Evolutionary conservation across 2,888 invertebrate species (phyloP), one percentile per base, ranked within the genome.

Genomic region (Dolichomitus sp.): DNA sequence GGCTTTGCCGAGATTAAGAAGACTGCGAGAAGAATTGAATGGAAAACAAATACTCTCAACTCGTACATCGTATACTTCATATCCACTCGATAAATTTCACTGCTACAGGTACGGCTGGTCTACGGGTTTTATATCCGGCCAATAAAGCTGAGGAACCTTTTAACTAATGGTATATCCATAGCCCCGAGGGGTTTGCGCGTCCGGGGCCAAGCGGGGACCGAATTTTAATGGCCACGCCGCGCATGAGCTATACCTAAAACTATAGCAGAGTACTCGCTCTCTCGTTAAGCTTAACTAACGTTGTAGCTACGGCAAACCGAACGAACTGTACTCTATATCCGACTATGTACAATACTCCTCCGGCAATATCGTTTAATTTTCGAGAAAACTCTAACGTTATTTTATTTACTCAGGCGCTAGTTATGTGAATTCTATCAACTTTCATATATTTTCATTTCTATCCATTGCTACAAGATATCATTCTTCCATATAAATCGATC

Each of bases 61-160:
- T 37, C 73, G 50, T 50, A 50, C 50, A 73, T 48, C 65, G 50
- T 63, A 84, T 85, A 78, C 84, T 84, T 87, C 85, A 88, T 86
- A 88, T 87, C 85, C 86, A 86, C 87, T 86, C 90, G 87, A 90
- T 90, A 90, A 89, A 89, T 90, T 90, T 73, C 72, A 72, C 70
- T 75, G 45, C 86, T 76, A 52, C 77, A 61, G 12, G 40, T 72
- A 48, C 45, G 69, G 80, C 85, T 85, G 85, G 85, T 59, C 48
- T 57, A 40, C 72, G 40, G 52, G 59, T 77, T 83, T 73, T 80
- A 80, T 88, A 87, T 86, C 80, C 83, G 85, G 75, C 89, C 89
- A 87, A 89, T 90, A 89, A 91, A 91, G 87, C 85, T 86, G 87
- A 54, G 11, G 87, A 89, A 87, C 86, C 88, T 88, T 89, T 87